These are phyloP conservation scores for Spodoptera picta DNA, from an alignment of 2,888 invertebrate species.

Conservation along the genomic window DNA sequence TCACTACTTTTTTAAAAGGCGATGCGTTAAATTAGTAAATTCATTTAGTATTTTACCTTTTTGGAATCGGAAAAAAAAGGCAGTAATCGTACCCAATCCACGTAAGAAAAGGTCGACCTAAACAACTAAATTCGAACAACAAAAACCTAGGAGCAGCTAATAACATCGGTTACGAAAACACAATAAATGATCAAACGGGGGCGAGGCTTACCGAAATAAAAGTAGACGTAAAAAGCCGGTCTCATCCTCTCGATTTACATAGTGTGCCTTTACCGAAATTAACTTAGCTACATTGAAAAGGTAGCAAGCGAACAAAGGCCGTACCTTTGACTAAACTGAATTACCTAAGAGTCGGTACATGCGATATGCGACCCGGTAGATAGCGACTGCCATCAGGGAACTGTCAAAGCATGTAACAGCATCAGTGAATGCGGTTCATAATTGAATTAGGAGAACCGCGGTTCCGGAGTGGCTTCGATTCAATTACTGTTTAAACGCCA, in stretches of 20 bases:
- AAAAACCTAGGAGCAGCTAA: slow-evolving; percentile 9
- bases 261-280: slow-evolving; percentile 49
- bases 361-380: slow-evolving; percentile 20
- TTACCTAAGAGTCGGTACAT: slow-evolving; percentile 48
- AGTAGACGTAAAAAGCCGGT: slow-evolving; percentile 33
- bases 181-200: slow-evolving; percentile 21
- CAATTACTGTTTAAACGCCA: slow-evolving; percentile 58
- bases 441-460: slow-evolving; percentile 67
- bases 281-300: slow-evolving; percentile 60
- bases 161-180: slow-evolving; percentile 10
- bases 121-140: slow-evolving; percentile 9
- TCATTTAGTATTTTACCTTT: no score
- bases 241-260: slow-evolving; percentile 47
- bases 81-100: no score
- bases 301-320: slow-evolving; percentile 50
- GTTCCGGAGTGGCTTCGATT: slow-evolving; percentile 62
- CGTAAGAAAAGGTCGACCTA: neutral
- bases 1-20: no score
- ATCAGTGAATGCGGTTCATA: slow-evolving; percentile 67
- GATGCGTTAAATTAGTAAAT: no score
- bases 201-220: slow-evolving; percentile 27
- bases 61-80: no score
- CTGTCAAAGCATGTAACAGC: slow-evolving; percentile 73
- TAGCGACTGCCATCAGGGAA: slow-evolving; percentile 56
- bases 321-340: slow-evolving; percentile 50